Conservation (phyloP, 1,140 invertebrate genomes). For the Zaprionus tsacasi region DNA sequence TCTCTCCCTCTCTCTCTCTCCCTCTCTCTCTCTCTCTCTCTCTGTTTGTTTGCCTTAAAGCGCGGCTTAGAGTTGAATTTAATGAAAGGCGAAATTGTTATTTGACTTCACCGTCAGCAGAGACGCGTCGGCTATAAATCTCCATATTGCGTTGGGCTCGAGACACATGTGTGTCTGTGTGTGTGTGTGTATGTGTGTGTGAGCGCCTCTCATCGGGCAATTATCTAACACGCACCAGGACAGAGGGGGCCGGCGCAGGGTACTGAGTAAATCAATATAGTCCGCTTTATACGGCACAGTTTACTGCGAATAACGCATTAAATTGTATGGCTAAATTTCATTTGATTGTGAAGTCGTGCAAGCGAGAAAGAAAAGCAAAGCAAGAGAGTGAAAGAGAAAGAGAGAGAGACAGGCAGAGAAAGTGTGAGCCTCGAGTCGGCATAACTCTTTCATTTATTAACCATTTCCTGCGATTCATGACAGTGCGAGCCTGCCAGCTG, state of each 20-base stretch:
- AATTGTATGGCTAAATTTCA: slow-evolving; percentile 81
- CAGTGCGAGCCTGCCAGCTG: neutral
- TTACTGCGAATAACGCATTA: slow-evolving; percentile 79
- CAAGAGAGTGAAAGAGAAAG: neutral
- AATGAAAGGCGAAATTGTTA: slow-evolving; percentile 78
- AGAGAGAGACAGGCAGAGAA: neutral
- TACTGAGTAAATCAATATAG: slow-evolving; percentile 71
- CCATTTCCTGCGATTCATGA: slow-evolving; percentile 62
- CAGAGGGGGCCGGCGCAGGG: neutral
- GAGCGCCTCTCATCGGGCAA: slow-evolving; percentile 54
- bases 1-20: neutral
- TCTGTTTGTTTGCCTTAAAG: slow-evolving; percentile 50
- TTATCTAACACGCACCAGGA: slow-evolving; percentile 53
- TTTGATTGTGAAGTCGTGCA: slow-evolving; percentile 75
- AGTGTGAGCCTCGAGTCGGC: slow-evolving; percentile 37
- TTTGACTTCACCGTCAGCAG: slow-evolving; percentile 63
- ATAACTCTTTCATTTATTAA: slow-evolving; percentile 82
- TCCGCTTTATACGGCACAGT: slow-evolving; percentile 56
- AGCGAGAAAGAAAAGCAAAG: neutral
- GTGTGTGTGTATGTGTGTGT: neutral
- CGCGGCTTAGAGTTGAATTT: slow-evolving; percentile 64
- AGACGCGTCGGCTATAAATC: slow-evolving; percentile 61
- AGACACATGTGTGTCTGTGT: slow-evolving; percentile 58
- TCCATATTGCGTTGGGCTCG: slow-evolving; percentile 48
- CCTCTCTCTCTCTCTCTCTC: neutral